Base-by-base conservation (phyloP, 2,113 vertebrate genomes). In the Albula glossodonta region DNA sequence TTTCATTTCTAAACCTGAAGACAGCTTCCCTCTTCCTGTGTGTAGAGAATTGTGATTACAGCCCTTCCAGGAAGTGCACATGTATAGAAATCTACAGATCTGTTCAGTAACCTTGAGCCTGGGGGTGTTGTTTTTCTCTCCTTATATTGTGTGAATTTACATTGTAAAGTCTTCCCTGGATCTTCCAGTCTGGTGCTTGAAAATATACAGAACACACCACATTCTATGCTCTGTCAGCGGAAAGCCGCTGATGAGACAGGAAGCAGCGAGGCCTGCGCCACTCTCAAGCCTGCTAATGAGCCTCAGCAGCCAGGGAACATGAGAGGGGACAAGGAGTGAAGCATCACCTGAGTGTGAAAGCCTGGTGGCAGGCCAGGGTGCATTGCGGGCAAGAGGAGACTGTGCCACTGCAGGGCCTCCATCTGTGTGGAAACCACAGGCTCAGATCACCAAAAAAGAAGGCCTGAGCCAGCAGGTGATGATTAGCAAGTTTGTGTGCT, bases 11-110 rank as follows among this genome's bases (percentile, higher is more conserved):
- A 9, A 84, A 66, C 66, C 66, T 53, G 50, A 77, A 81, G 22
- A 60, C 63, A 7, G 52, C 83, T 84, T 84, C 83, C 83, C 79
- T n/a, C 52, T 84, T 78, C 83, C 51, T 56, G 31, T 53, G 52
- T 22, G 53, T 53, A 50, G 50, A 60, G n/a, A 78, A 6, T 84
- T 25, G 51, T 51, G 53, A 51, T 77, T 74, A 31, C n/a, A 74
- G 8, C 70, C 70, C 19, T 74, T 74, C 70, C 6, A 50, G n/a
- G 19, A 81, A 41, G 81, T 78, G 70, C 74, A 84, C n/a, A 0
- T 25, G 70, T 31, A n/a, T 25, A 77, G 19, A 70, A 19, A 78
- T 53, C 2, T 11, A 17, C 15, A 51, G n/a, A 5, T 31, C 66
- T 25, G 49, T 70, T 13, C 15, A 31, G 50, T 78, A 84, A 77